phyloP scores from a whole-genome alignment of 2,113 vertebrate genomes.

The Rhizomys pruinosus region DNA sequence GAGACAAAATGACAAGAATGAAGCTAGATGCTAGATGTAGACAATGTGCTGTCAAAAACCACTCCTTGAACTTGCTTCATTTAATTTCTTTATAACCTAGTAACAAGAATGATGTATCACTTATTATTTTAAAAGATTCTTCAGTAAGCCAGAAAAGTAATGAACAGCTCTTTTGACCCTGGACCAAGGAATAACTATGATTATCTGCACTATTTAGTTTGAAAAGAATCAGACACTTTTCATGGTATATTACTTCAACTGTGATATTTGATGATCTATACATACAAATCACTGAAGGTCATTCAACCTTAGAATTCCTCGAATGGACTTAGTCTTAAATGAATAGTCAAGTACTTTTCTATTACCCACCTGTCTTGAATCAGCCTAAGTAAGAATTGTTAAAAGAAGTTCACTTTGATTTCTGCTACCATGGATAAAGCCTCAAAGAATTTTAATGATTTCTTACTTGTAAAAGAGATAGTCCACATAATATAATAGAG shows the following conservation, averaged over 20 bases:
- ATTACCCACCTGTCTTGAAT: constrained; percentile 60
- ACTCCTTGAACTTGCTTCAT: constrained; percentile 82
- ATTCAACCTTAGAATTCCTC: constrained; percentile 80
- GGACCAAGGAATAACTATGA: constrained; percentile 85
- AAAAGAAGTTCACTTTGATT: constrained; percentile 78
- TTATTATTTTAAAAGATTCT: constrained; percentile 85
- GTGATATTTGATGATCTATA: constrained; percentile 86
- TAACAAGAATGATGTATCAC: constrained; percentile 85
- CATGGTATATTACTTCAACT: constrained; percentile 84
- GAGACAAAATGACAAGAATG: constrained; percentile 72
- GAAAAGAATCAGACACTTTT: constrained; percentile 83
- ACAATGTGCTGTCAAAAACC: constrained; percentile 83
- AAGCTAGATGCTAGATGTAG: constrained; percentile 69
- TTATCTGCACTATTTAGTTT: constrained; percentile 87
- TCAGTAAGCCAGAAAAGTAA: constrained; percentile 83
- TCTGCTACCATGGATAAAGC: constrained; percentile 71
- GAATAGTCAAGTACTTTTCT: constrained; percentile 76
- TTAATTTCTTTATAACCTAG: constrained; percentile 85
- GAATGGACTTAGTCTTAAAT: constrained; percentile 81
- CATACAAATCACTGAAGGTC: constrained; percentile 83
- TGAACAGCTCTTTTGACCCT: constrained; percentile 85
- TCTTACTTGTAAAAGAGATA: constrained; percentile 61
- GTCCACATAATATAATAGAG: background rate
- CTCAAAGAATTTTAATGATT: constrained; percentile 74
- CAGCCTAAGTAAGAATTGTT: constrained; percentile 51